A percentile compares a stretch with the other conserved stretches of the same genome.
These are phyloP conservation scores for Tuberolachnus salignus DNA, from an alignment of 2,888 invertebrate species.

Conservation along the genomic window DNA sequence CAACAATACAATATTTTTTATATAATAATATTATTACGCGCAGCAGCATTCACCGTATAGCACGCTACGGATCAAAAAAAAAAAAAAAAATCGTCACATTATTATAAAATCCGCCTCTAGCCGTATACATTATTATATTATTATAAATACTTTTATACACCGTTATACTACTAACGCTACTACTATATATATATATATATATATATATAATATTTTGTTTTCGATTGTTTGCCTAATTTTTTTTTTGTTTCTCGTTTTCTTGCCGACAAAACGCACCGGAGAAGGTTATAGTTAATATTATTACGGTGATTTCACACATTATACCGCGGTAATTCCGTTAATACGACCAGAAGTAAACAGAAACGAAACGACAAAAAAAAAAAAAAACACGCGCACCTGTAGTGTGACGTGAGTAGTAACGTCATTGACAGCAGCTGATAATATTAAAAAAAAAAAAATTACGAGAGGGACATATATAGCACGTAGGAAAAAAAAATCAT, in stretches of 20 bases:
- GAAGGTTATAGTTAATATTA: no score
- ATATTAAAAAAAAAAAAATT: no score
- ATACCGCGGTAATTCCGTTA: no score
- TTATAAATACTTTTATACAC: slow-evolving; percentile 10
- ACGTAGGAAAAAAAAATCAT: no score
- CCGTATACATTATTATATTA: slow-evolving; percentile 14
- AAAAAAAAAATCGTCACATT: neutral
- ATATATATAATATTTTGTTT: slow-evolving; percentile 11
- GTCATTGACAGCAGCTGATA: no score
- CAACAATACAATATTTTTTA: neutral
- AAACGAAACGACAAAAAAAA: no score
- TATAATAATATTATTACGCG: neutral
- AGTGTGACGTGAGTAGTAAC: no score
- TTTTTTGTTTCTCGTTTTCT: neutral
- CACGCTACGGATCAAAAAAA: neutral
- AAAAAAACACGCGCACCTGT: no score
- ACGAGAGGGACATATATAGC: no score
- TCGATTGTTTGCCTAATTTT: neutral
- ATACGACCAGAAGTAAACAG: no score
- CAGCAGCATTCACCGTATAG: neutral
- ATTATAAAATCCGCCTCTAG: neutral
- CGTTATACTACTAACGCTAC: slow-evolving; percentile 2
- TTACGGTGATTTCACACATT: no score
- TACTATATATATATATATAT: slow-evolving; percentile 11
- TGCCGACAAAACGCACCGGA: no score